Percentiles rank a stretch among this genome's conserved stretches.
phyloP scores from a whole-genome alignment of 2,797 vertebrate species.

The Momotus momota region DNA sequence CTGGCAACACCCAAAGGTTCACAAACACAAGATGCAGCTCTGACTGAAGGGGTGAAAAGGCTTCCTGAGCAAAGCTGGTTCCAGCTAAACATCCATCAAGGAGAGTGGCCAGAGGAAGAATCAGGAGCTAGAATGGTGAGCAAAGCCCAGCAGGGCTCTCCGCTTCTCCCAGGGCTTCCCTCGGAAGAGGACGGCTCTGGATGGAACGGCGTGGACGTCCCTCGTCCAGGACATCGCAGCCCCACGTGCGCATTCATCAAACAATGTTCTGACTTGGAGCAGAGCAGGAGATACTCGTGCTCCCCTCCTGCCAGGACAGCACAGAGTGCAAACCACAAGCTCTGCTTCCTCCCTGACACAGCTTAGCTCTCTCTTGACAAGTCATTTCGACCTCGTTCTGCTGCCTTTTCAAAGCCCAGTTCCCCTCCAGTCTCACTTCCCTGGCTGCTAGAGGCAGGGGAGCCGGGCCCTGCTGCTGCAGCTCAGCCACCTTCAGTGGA shows the following conservation, averaged over 20 bases:
- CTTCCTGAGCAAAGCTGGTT: neutral
- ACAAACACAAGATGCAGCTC: neutral
- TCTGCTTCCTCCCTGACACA: neutral
- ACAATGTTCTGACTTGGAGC: neutral
- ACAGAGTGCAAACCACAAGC: neutral
- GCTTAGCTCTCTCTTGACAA: neutral
- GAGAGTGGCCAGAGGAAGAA: neutral
- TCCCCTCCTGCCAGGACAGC: neutral
- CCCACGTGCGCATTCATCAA: fast-evolving
- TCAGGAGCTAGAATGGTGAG: neutral
- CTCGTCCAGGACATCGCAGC: fast-evolving
- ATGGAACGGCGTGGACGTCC: fast-evolving
- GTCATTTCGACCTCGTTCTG: neutral
- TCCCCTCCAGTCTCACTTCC: neutral
- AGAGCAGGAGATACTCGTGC: neutral
- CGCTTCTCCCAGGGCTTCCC: fast-evolving
- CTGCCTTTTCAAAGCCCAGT: neutral
- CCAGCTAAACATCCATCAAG: neutral
- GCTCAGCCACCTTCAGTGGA: neutral
- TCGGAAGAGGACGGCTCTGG: fast-evolving
- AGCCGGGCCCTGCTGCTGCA: neutral
- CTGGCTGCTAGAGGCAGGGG: neutral
- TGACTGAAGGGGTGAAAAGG: neutral
- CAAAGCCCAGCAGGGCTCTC: neutral
- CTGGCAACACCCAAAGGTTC: neutral